Base-by-base conservation (phyloP, 2,113 vertebrate genomes). In the Gallinago undulata region DNA sequence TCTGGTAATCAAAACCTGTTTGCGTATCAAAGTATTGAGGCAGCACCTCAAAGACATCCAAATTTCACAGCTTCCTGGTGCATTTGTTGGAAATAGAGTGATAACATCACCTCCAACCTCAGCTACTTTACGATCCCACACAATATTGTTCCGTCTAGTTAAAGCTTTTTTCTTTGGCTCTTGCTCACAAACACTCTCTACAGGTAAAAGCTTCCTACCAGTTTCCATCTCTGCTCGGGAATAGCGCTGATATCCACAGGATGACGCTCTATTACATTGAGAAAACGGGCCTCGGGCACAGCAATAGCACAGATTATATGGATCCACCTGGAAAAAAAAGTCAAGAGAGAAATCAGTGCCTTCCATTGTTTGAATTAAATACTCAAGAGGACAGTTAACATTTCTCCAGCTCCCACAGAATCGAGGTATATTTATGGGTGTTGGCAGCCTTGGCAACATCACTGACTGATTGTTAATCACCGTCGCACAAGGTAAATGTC, bases 261-360 rank as follows among this genome's bases (percentile, higher is more conserved):
- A 60, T 99, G 99, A 85, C 99, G 98, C 77, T 99, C 98, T 1
- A 98, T 98, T 47, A 98, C 98, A 3, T 98, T 99, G 89, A 99
- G 96, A 63, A 99, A 99, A 28, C 98, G 98, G 63, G 98, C 99
- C 97, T 99, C 99, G 0, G 99, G 98, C 67, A 99, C 99, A 1
- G 99, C 99, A 1, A 99, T 99, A 35, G 99, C 99, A 76, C 99
- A 99, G 96, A 99, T 98, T 15, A 99, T 97, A 1, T 99, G 99
- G 56, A 99, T 98, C 99, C 99, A 99, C 94, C 99, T 99, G 95
- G 37, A 62, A 37, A 97, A 30, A 72, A 60, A 27, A 35, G 75
- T 0, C 3, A 16, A 16, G 35, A 69, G 53, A 87, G 27, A 78
- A 73, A 88, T 79, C 80, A 94, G 64, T 63, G 45, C 21, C 84